phyloP scores from a whole-genome alignment of 1,140 invertebrate species.

The Drosophila melanogaster region Release_6_plus_ISO1_MT NT_033779.5:12730001-12730500 shows the following conservation, averaged over 20 bases:
- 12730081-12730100: conserved; percentile 90
- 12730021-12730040: conserved; percentile 90
- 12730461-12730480: conserved; percentile 30
- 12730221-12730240: not conserved
- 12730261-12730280: not conserved
- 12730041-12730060: conserved; percentile 92
- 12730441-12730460: conserved; percentile 9
- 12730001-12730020: conserved; percentile 87
- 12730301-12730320: not conserved
- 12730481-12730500: conserved; percentile 13
- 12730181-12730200: conserved; percentile 2
- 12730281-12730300: not conserved
- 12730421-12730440: not conserved
- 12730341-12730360: not conserved
- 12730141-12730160: conserved; percentile 76
- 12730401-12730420: not conserved
- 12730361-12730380: too few species aligned
- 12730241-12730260: conserved; percentile 16
- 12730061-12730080: conserved; percentile 90
- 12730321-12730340: not conserved
- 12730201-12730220: conserved; percentile 5
- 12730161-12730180: conserved; percentile 7
- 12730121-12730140: conserved; percentile 60
- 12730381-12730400: not conserved
- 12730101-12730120: conserved; percentile 86